Conservation (phyloP, 2,888 invertebrate species). For the Nematopogon swammerdamellus region DNA sequence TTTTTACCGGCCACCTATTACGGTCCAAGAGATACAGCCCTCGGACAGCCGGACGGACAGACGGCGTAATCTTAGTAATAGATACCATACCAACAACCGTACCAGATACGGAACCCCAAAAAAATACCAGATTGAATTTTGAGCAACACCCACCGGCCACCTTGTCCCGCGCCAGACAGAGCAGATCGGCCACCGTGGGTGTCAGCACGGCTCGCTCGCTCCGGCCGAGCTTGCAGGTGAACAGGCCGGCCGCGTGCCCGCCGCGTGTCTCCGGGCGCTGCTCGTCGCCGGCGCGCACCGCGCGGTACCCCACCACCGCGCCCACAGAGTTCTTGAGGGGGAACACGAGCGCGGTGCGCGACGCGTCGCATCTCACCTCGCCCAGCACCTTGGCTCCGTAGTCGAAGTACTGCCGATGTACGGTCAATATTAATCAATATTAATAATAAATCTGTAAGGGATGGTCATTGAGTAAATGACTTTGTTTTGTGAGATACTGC, state of each 20-base stretch:
- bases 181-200: conserved; percentile 39
- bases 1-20: too few species aligned
- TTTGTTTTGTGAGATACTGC: too few species aligned
- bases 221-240: conserved; percentile 28
- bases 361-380: conserved; percentile 53
- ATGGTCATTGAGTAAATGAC: too few species aligned
- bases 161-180: conserved; percentile 43
- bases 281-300: conserved; percentile 41
- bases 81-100: too few species aligned
- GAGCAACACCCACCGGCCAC: conserved; percentile 31
- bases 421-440: too few species aligned
- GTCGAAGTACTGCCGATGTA: conserved; percentile 31
- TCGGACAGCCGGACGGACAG: too few species aligned
- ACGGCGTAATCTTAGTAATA: too few species aligned
- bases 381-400: conserved; percentile 45
- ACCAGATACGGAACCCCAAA: too few species aligned
- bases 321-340: conserved; percentile 61
- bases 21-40: too few species aligned
- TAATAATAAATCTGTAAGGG: too few species aligned
- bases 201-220: conserved; percentile 49
- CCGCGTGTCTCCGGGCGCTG: conserved; percentile 31
- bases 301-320: conserved; percentile 65
- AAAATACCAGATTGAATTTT: too few species aligned
- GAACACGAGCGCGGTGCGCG: conserved; percentile 58
- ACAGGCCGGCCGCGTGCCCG: conserved; percentile 35